These are phyloP conservation scores for Elephantulus edwardii DNA, from an alignment of 2,113 vertebrate species.

Conservation along the genomic window DNA sequence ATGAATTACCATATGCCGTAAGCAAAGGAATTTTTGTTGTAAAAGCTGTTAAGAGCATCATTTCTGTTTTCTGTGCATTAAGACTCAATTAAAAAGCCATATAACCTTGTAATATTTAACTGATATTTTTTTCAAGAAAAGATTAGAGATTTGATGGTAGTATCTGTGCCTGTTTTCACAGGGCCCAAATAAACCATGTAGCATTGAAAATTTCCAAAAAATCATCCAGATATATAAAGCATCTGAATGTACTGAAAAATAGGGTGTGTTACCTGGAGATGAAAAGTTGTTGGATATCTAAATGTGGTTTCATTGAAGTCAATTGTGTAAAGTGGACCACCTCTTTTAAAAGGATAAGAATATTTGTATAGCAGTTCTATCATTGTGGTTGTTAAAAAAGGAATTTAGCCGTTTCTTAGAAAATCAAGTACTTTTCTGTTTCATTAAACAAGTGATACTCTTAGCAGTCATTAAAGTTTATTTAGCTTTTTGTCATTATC, in stretches of 20 bases:
- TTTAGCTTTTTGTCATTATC: not conserved
- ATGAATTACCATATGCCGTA: slow-evolving; percentile 54
- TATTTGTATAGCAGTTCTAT: slow-evolving; percentile 28
- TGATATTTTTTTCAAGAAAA: slow-evolving; percentile 16
- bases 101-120: slow-evolving; percentile 32
- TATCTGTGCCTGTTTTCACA: not conserved
- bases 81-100: slow-evolving; percentile 14
- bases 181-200: slow-evolving; percentile 5
- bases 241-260: slow-evolving; percentile 45
- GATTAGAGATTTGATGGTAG: slow-evolving; percentile 24
- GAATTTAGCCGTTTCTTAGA: slow-evolving; percentile 1
- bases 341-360: slow-evolving; percentile 14
- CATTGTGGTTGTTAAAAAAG: not conserved
- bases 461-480: not conserved
- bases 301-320: not conserved
- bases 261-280: not conserved
- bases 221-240: slow-evolving; percentile 36
- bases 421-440: not conserved
- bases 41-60: slow-evolving; percentile 14
- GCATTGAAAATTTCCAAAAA: slow-evolving; percentile 52
- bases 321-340: too few species aligned
- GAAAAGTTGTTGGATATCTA: not conserved
- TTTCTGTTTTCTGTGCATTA: slow-evolving; percentile 45
- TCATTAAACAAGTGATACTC: not conserved
- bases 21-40: slow-evolving; percentile 31